A percentile compares a stretch with the other conserved stretches of the same genome.
Conservation (phyloP, 2,113 vertebrate species). For the Crypturellus undulatus region DNA sequence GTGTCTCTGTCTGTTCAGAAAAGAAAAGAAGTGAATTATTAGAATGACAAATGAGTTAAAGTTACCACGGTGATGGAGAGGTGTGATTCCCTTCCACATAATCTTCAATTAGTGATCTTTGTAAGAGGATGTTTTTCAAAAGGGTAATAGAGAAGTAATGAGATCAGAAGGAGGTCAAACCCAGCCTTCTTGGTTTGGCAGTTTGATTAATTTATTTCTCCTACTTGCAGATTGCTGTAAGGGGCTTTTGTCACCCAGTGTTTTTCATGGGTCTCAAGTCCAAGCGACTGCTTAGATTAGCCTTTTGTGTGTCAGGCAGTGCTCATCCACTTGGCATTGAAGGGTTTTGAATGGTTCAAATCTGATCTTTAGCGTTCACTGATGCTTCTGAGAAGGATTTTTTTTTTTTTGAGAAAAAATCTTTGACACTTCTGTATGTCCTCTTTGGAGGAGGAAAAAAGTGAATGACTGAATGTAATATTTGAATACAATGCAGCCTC, state of each 20-base stretch:
- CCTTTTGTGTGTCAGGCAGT: constrained; percentile 44
- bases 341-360: not conserved
- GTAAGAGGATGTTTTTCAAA: constrained; percentile 90
- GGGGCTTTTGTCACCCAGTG: constrained; percentile 85
- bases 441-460: not conserved
- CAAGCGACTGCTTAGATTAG: constrained; percentile 66
- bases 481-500: not conserved
- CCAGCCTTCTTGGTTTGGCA: constrained; percentile 88
- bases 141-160: constrained; percentile 90
- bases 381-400: not conserved
- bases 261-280: constrained; percentile 75
- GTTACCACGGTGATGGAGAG: constrained; percentile 85
- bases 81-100: constrained; percentile 84
- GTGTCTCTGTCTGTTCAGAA: constrained; percentile 82
- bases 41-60: constrained; percentile 87
- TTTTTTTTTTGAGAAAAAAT: not conserved
- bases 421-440: not conserved
- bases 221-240: constrained; percentile 86
- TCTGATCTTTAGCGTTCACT: not conserved
- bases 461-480: not conserved
- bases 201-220: constrained; percentile 96
- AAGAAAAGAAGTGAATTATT: constrained; percentile 86
- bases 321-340: constrained; percentile 27
- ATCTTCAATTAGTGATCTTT: constrained; percentile 94
- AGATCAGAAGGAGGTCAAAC: constrained; percentile 92